Percentiles rank a stretch among this genome's conserved stretches.
Conservation (phyloP, 2,797 vertebrate species). For the Philypnodon macrostomus region DNA sequence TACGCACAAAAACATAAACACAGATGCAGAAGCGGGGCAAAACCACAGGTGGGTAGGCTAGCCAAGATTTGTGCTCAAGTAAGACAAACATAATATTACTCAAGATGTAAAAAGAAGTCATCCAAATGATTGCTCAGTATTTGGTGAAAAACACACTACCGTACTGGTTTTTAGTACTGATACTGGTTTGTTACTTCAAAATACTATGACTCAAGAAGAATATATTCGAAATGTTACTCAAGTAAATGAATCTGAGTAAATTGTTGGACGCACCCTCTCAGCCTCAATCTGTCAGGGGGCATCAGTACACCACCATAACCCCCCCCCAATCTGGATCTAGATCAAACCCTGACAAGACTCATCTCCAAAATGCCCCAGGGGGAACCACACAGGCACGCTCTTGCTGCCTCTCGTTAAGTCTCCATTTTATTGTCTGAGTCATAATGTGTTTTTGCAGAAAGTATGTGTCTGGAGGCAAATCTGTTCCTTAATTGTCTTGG, state of each 20-base stretch:
- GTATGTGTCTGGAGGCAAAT: conserved; percentile 20
- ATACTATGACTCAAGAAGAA: too few relatives aligned
- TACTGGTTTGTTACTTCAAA: too few relatives aligned
- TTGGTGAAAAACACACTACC: too few relatives aligned
- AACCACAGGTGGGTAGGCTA: too few relatives aligned
- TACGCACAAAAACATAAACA: conserved; percentile 14
- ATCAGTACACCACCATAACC: too few relatives aligned
- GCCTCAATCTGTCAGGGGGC: conserved; percentile 76
- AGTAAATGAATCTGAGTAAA: too few relatives aligned
- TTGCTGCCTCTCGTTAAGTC: conserved; percentile 21
- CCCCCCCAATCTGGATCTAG: conserved; percentile 21
- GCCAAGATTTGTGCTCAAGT: too few relatives aligned
- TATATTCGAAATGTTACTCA: too few relatives aligned
- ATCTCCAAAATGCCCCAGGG: conserved; percentile 25
- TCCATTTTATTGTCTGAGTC: conserved; percentile 28
- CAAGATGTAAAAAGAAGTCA: too few relatives aligned
- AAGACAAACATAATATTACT: too few relatives aligned
- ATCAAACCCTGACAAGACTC: conserved; percentile 36
- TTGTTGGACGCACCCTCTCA: conserved; percentile 50
- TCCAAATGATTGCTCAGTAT: too few relatives aligned
- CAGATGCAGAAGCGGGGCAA: conserved; percentile 16
- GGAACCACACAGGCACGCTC: conserved; percentile 19
- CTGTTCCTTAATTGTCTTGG: conserved; percentile 3
- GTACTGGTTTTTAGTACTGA: too few relatives aligned
- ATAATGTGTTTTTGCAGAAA: conserved; percentile 34